Evolutionary conservation across 2,113 vertebrate species (phyloP), one percentile per base, ranked within the genome.

Genomic region (Caretta caretta): DNA sequence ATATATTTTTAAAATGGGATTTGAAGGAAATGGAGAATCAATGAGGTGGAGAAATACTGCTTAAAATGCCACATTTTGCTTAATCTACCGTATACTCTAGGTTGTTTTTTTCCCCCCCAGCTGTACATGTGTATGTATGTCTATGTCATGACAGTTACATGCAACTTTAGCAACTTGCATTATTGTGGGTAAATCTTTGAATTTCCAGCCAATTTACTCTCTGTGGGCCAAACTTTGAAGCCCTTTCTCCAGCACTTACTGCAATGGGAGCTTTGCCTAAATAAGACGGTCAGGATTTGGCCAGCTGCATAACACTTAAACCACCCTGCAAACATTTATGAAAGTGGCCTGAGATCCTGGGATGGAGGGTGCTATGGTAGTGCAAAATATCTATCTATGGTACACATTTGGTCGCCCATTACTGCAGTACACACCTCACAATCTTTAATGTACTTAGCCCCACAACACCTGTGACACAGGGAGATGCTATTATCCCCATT

Each of bases 231-330:
- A 69, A n/a, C 79, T 87, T 57, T 69, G 69, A 93, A 93, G 69
- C 13, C 48, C 3, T 91, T 29, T 84, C 20, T 38, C 69, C 24
- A 38, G 38, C 38, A 42, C 38, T 75, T 42, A 54, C 80, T 85
- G n/a, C 16, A 86, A 65, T 90, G 87, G 5, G 8, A 87, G 76
- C 81, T 96, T 91, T 80, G 87, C 81, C 84, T 80, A 75, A 93
- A 46, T 57, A 92, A 69, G 49, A 86, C 49, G 46, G 54, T 87
- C 31, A 82, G 0, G 0, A 14, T 89, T 96, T 91, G 91, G 53
- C 13, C 57, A 90, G 80, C 20, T 83, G 19, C 29, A 11, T 82
- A 59, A 62, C 42, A 89, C 48, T 59, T 42, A 57, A 38, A 17
- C 86, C 94, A 42, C 42, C 4, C 5, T 42, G 42, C 42, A 42